Evolutionary conservation across 2,888 invertebrate species (phyloP).

Genomic region (Congeria kusceri): DNA sequence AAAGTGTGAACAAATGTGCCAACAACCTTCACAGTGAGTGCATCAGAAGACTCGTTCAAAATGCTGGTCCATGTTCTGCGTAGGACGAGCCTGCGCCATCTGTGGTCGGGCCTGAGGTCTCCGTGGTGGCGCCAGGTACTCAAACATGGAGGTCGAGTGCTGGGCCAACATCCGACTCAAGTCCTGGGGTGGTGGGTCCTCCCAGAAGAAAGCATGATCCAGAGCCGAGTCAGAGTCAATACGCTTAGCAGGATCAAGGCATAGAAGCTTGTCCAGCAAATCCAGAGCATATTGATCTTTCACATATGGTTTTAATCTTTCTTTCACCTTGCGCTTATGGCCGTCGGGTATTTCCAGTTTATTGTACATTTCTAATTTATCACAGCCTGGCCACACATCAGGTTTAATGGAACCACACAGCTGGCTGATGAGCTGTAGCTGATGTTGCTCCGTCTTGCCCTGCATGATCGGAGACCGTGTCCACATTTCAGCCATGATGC

Average conservation of each 20-base stretch:
- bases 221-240: slow-evolving; percentile 95
- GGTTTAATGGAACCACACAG: slow-evolving; percentile 98
- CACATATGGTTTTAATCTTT: slow-evolving; percentile 92
- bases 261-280: slow-evolving; percentile 95
- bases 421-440: slow-evolving; percentile 96
- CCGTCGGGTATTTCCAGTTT: slow-evolving; percentile 83
- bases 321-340: slow-evolving; percentile 83
- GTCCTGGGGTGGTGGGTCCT: slow-evolving; percentile 94
- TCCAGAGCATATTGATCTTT: slow-evolving; percentile 97
- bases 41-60: slow-evolving; percentile 83
- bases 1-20: no score
- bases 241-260: slow-evolving; percentile 95
- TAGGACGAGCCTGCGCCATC: slow-evolving; percentile 39
- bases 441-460: slow-evolving; percentile 98
- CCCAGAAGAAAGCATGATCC: slow-evolving; percentile 99
- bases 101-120: slow-evolving; percentile 83
- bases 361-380: slow-evolving; percentile 93
- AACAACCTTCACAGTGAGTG: background rate
- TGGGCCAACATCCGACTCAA: slow-evolving; percentile 94
- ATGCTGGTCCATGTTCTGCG: slow-evolving; percentile 81
- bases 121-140: slow-evolving; percentile 93
- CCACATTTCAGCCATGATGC: slow-evolving; percentile 99
- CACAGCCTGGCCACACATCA: slow-evolving; percentile 95
- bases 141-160: slow-evolving; percentile 97
- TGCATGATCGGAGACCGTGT: slow-evolving; percentile 90